These are phyloP conservation scores for Mythimna pallens DNA, from an alignment of 2,888 invertebrate genomes.

Conservation along the genomic window DNA sequence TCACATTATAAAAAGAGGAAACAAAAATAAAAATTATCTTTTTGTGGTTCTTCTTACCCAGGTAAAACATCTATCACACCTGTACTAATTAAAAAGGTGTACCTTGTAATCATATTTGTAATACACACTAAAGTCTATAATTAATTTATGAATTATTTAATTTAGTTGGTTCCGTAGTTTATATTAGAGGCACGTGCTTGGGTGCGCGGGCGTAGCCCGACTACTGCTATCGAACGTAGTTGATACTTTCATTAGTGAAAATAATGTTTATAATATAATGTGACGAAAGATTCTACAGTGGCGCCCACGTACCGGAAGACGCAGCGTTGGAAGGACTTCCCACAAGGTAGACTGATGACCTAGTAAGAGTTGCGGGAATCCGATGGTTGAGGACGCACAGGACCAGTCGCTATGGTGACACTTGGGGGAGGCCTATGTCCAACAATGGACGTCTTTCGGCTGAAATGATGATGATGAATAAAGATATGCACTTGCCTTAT, in stretches of 20 bases:
- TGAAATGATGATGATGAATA: too few relatives aligned
- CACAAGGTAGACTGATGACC: too few relatives aligned
- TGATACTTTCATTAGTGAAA: slow-evolving; percentile 58
- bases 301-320: too few relatives aligned
- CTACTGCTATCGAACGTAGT: slow-evolving; percentile 45
- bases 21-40: neutral
- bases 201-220: slow-evolving; percentile 44
- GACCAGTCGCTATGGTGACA: too few relatives aligned
- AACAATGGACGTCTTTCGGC: too few relatives aligned
- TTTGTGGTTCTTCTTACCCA: neutral
- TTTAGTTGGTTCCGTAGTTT: slow-evolving; percentile 76
- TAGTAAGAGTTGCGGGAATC: too few relatives aligned
- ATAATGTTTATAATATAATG: neutral
- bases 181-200: slow-evolving; percentile 80
- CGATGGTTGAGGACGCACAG: too few relatives aligned
- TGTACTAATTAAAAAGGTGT: slow-evolving; percentile 38
- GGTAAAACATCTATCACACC: slow-evolving; percentile 16
- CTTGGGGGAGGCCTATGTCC: too few relatives aligned
- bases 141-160: slow-evolving; percentile 80
- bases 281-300: too few relatives aligned
- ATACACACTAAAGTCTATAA: slow-evolving; percentile 64
- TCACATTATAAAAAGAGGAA: too few relatives aligned
- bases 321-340: too few relatives aligned
- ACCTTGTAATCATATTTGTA: slow-evolving; percentile 48
- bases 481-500: neutral